A percentile compares a stretch with the other conserved stretches of the same genome.
These are phyloP conservation scores for Rhyzopertha dominica DNA, from an alignment of 1,140 invertebrate genomes.

Conservation along the genomic window DNA sequence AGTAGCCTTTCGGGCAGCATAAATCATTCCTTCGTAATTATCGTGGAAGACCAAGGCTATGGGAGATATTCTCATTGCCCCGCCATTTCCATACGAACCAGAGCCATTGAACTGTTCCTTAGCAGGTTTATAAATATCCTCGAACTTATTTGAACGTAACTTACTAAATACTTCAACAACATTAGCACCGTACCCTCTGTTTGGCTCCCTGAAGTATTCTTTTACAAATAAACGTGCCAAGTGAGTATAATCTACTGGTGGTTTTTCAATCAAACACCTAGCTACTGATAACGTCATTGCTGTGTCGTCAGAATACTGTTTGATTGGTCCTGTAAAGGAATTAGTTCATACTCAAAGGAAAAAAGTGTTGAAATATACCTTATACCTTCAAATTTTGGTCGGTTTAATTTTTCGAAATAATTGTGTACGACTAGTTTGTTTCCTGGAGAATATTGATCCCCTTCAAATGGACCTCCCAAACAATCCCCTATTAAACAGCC, in stretches of 20 bases:
- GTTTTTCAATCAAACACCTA: conserved; percentile 58
- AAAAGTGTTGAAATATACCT: neutral
- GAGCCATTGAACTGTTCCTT: conserved; percentile 63
- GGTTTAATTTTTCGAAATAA: conserved; percentile 57
- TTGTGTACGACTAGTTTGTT: conserved; percentile 53
- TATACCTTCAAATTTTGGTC: conserved; percentile 53
- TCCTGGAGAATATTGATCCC: conserved; percentile 47
- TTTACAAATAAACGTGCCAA: conserved; percentile 61
- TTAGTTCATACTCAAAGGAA: conserved; percentile 6
- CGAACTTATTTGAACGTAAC: conserved; percentile 53
- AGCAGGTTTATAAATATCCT: conserved; percentile 61
- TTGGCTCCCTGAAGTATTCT: conserved; percentile 59
- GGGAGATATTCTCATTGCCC: conserved; percentile 72
- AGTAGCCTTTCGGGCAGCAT: conserved; percentile 50
- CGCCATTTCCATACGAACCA: conserved; percentile 75
- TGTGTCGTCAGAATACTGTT: conserved; percentile 71
- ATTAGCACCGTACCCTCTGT: conserved; percentile 62
- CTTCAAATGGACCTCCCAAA: conserved; percentile 65
- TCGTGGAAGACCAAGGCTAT: conserved; percentile 59
- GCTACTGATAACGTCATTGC: conserved; percentile 67
- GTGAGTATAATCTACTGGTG: conserved; percentile 52
- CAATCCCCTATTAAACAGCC: conserved; percentile 70
- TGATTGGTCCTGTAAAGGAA: conserved; percentile 51
- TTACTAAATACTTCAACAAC: conserved; percentile 62
- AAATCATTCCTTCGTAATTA: conserved; percentile 50